A percentile compares a stretch with the other conserved stretches of the same genome.
phyloP scores from a whole-genome alignment of 2,113 vertebrate genomes.

The Orientallactaga bullata region DNA sequence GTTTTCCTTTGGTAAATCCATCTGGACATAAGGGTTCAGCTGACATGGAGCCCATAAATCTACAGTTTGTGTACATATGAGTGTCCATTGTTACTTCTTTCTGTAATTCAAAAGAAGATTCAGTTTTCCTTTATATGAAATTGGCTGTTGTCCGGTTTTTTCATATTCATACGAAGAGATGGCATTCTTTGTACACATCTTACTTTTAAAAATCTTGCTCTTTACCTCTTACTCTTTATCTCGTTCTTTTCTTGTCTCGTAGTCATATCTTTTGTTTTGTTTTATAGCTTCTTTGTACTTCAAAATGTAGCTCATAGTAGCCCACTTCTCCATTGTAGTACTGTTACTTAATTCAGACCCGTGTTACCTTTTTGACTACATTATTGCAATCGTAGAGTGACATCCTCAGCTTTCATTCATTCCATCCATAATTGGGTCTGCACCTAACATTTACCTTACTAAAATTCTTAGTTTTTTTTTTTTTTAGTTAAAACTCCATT shows the following conservation, averaged over 20 bases:
- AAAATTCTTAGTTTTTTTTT: background rate
- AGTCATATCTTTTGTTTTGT: background rate
- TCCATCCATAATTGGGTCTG: background rate
- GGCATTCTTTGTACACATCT: background rate
- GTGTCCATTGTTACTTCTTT: background rate
- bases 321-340: background rate
- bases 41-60: background rate
- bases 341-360: background rate
- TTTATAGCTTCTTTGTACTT: background rate
- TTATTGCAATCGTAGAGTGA: background rate
- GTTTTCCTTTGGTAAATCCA: background rate
- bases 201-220: background rate
- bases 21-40: background rate
- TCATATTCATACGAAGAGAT: background rate
- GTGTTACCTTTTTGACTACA: background rate
- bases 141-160: background rate
- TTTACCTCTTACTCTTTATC: background rate
- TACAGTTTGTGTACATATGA: background rate
- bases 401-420: slow-evolving; percentile 23
- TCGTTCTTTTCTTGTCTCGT: background rate
- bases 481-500: background rate
- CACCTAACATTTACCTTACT: background rate
- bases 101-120: slow-evolving; percentile 36
- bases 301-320: background rate
- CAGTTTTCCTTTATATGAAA: slow-evolving; percentile 16